Conservation (phyloP, 1,140 invertebrate species). For the Mesaphorura yosii region DNA sequence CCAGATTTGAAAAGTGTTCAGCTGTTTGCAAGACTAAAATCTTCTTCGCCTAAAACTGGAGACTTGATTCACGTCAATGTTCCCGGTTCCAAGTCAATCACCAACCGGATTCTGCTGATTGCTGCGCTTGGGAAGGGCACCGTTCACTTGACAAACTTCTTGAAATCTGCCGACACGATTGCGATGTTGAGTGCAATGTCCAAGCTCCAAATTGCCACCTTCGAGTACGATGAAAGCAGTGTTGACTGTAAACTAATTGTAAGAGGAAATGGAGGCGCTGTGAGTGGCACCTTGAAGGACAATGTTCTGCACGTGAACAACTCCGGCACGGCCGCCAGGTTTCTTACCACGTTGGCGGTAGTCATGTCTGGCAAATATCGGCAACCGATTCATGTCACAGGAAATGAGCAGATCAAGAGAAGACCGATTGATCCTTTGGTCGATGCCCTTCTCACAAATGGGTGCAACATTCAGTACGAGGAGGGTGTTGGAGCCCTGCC, state of each 20-base stretch:
- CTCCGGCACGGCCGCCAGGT: constrained; percentile 1
- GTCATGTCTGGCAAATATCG: neutral
- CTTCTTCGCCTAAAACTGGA: no score
- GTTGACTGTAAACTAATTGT: neutral
- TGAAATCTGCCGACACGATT: constrained; percentile 1
- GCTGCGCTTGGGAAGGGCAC: constrained; percentile 4
- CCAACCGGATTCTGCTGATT: constrained; percentile 1
- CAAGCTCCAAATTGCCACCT: neutral
- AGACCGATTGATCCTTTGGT: constrained; percentile 3
- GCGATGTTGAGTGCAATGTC: neutral
- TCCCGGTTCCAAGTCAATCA: constrained; percentile 4
- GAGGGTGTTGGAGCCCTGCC: neutral
- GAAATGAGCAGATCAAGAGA: neutral
- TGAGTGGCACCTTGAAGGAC: neutral
- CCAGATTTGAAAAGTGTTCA: no score
- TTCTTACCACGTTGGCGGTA: neutral
- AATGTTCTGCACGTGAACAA: neutral
- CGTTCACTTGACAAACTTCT: neutral
- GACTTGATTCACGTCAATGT: no score
- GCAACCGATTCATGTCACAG: neutral
- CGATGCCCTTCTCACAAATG: neutral
- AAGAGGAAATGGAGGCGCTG: neutral
- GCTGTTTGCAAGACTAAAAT: no score
- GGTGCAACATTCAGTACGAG: neutral
- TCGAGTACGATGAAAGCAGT: neutral